Evolutionary conservation across 2,797 vertebrate genomes (phyloP).

Genomic region (Pseudomugil tenellus): DNA sequence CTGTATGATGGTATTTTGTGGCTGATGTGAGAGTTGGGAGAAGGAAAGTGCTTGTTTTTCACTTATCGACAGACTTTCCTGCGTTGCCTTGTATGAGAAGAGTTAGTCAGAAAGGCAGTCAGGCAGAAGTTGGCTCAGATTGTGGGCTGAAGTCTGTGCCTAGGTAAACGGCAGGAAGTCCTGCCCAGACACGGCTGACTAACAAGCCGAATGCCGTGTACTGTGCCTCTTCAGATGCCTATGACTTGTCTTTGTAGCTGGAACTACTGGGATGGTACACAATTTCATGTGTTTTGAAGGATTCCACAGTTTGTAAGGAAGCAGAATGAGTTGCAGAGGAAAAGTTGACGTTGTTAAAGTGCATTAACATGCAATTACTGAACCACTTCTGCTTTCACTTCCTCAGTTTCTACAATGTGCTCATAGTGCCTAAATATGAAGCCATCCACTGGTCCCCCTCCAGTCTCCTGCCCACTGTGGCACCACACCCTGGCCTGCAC

Average conservation of each 20-base stretch:
- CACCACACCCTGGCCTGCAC: slow-evolving; percentile 55
- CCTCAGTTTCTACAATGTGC: slow-evolving; percentile 54
- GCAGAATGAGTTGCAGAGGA: not conserved
- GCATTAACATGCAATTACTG: not conserved
- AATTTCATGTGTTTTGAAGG: not conserved
- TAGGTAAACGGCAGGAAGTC: slow-evolving; percentile 59
- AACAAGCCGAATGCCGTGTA: slow-evolving; percentile 24
- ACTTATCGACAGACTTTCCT: not conserved
- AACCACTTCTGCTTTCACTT: slow-evolving; percentile 64
- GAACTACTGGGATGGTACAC: not conserved
- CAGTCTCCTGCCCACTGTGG: slow-evolving; percentile 15
- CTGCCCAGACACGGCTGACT: slow-evolving; percentile 41
- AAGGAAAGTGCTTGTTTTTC: not conserved
- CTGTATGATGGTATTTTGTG: slow-evolving; percentile 2
- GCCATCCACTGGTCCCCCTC: slow-evolving; percentile 9
- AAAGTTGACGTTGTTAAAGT: slow-evolving; percentile 1
- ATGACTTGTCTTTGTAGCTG: slow-evolving; percentile 11
- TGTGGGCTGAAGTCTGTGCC: slow-evolving; percentile 32
- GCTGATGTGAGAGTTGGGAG: slow-evolving; percentile 16
- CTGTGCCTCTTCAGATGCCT: slow-evolving; percentile 16
- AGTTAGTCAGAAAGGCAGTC: slow-evolving; percentile 33
- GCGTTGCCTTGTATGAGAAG: slow-evolving; percentile 33
- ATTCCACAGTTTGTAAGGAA: slow-evolving; percentile 20
- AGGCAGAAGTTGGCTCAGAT: slow-evolving; percentile 17
- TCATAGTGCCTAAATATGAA: slow-evolving; percentile 22